These are phyloP conservation scores for Trissolcus brochymenae DNA, from an alignment of 2,888 invertebrate genomes.

Conservation along the genomic window DNA sequence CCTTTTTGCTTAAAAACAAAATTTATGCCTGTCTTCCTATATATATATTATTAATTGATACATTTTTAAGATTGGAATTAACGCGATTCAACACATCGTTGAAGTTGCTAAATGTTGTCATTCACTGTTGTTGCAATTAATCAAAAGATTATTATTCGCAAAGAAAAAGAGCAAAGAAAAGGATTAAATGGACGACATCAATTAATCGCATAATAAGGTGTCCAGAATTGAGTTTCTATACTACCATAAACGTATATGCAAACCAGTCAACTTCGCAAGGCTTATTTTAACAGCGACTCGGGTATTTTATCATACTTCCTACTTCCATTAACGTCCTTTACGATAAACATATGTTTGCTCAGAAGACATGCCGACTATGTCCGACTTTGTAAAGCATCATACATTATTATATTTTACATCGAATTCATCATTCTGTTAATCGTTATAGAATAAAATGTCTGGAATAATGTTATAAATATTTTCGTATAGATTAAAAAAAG, in stretches of 20 bases:
- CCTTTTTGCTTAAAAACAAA: slow-evolving; percentile 25
- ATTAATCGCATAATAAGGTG: neutral
- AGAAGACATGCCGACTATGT: slow-evolving; percentile 42
- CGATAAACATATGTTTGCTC: slow-evolving; percentile 52
- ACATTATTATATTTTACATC: slow-evolving; percentile 37
- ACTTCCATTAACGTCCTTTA: slow-evolving; percentile 48
- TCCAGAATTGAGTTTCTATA: slow-evolving; percentile 6
- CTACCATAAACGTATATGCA: slow-evolving; percentile 17
- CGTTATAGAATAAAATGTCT: slow-evolving; percentile 36
- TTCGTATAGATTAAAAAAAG: slow-evolving; percentile 24
- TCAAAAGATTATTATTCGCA: no score
- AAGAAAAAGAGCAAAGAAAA: neutral
- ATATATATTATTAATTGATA: neutral
- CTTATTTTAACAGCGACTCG: slow-evolving; percentile 46
- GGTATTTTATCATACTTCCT: slow-evolving; percentile 44
- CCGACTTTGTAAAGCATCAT: slow-evolving; percentile 29
- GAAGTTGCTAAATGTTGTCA: neutral
- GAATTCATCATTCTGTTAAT: slow-evolving; percentile 28
- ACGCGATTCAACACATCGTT: neutral
- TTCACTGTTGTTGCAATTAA: neutral
- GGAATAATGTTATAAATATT: slow-evolving; percentile 38
- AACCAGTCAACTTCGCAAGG: slow-evolving; percentile 27
- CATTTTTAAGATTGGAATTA: neutral
- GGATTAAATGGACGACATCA: slow-evolving; percentile 2
- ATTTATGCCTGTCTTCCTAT: slow-evolving; percentile 2